These are phyloP conservation scores for Lithophane ornitopus DNA, from an alignment of 2,888 invertebrate species.

Conservation along the genomic window DNA sequence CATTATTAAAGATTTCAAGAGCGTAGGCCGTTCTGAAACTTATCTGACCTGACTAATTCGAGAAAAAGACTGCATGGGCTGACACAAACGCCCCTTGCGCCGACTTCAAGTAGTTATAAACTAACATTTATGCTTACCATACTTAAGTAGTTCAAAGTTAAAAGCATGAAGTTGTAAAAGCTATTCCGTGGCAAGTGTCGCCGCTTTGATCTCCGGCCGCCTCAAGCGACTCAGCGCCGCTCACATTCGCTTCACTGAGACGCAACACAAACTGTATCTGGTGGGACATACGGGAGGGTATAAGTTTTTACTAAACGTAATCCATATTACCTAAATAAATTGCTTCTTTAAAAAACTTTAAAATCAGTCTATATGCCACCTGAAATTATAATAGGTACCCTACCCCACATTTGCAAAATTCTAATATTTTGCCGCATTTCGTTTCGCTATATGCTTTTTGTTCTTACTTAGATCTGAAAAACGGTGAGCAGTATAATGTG, in stretches of 20 bases:
- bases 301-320: background rate
- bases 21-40: background rate
- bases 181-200: conserved; percentile 40
- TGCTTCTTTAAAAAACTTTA: too few species aligned
- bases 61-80: background rate
- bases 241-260: background rate
- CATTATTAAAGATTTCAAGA: conserved; percentile 5
- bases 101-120: background rate
- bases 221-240: conserved; percentile 27
- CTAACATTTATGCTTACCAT: background rate
- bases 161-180: conserved; percentile 39
- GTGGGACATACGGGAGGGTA: background rate
- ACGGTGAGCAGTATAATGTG: background rate
- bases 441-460: background rate
- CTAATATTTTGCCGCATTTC: too few species aligned
- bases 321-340: background rate
- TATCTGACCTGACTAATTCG: background rate
- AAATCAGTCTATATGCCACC: too few species aligned
- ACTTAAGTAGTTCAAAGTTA: conserved; percentile 5
- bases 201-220: conserved; percentile 56
- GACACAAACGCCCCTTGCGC: background rate
- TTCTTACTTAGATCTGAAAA: conserved; percentile 4
- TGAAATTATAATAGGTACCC: too few species aligned
- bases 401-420: background rate
- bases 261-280: background rate